These are phyloP conservation scores for Leptopilina boulardi DNA, from an alignment of 1,140 invertebrate species.

Conservation along the genomic window DNA sequence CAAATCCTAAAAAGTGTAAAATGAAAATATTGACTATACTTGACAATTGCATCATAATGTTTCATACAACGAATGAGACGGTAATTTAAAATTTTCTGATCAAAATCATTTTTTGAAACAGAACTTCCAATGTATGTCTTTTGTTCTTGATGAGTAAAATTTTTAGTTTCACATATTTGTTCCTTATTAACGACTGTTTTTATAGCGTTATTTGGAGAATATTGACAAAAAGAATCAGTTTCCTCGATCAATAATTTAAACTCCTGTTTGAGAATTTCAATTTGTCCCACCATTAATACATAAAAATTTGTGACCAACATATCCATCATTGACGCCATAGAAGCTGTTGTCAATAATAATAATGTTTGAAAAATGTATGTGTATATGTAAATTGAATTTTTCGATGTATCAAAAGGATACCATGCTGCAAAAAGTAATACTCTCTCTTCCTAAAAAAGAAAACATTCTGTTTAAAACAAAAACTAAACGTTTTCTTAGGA, in stretches of 20 bases:
- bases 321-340: not conserved
- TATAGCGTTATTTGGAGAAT: not conserved
- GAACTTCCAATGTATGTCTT: not conserved
- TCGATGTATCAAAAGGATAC: constrained; percentile 8
- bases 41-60: not conserved
- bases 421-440: not conserved
- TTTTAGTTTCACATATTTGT: no score
- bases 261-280: constrained; percentile 9
- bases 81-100: not conserved
- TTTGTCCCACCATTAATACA: not conserved
- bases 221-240: not conserved
- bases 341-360: not conserved
- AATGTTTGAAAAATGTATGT: not conserved
- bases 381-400: not conserved
- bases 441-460: not conserved
- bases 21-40: not conserved
- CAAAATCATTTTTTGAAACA: not conserved
- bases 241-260: not conserved
- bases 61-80: not conserved
- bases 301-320: not conserved
- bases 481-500: no score
- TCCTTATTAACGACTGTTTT: no score
- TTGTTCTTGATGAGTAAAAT: not conserved
- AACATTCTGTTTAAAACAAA: not conserved
- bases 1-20: not conserved